A percentile compares a stretch with the other conserved stretches of the same genome.
These are phyloP conservation scores for Coremacera marginata DNA, from an alignment of 2,888 invertebrate genomes.

Conservation along the genomic window DNA sequence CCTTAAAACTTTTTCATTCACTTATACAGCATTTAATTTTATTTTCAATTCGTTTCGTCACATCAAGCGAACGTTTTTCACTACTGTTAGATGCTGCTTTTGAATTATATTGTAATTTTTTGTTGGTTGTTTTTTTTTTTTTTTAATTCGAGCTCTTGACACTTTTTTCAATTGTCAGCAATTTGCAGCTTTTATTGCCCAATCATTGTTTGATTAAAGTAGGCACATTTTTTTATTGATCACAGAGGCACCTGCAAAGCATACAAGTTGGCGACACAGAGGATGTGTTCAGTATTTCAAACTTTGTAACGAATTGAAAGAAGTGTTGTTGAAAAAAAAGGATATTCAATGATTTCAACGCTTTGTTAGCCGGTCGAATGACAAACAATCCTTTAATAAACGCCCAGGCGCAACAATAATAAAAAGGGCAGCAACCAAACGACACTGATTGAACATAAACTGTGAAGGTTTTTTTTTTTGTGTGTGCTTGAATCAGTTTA, in stretches of 20 bases:
- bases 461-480: too few species aligned
- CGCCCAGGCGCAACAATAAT: neutral
- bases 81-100: neutral
- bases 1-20: conserved; percentile 8
- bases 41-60: conserved; percentile 29
- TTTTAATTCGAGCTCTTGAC: neutral
- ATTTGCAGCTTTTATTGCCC: conserved; percentile 22
- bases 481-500: too few species aligned
- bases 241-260: neutral
- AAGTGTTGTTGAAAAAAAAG: neutral
- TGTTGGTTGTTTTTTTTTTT: neutral
- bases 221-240: neutral
- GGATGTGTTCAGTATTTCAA: neutral
- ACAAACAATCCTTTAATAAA: conserved; percentile 27
- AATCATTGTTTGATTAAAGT: conserved; percentile 26
- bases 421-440: too few species aligned
- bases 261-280: neutral
- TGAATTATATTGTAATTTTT: conserved; percentile 29
- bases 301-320: conserved; percentile 17
- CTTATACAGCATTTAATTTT: neutral
- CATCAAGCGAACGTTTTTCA: conserved; percentile 18
- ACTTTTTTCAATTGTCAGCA: conserved; percentile 12
- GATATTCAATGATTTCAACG: conserved; percentile 13
- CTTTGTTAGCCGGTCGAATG: conserved; percentile 16
- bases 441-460: too few species aligned